Conservation (phyloP, 2,113 vertebrate species). For the Hippocampus comes region DNA sequence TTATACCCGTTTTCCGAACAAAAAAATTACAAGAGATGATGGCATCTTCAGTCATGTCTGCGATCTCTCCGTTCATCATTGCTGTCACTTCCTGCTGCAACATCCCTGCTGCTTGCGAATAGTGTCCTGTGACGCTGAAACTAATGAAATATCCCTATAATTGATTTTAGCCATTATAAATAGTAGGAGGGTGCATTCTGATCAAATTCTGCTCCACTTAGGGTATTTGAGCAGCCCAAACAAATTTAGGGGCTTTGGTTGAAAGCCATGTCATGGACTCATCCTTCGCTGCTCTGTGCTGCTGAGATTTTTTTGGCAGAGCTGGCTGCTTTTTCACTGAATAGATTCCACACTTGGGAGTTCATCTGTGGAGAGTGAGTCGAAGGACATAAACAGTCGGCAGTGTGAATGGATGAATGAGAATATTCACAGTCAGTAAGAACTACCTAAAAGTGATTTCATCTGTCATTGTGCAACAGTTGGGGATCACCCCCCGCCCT, state of each 20-base stretch:
- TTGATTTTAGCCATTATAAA: conserved; percentile 67
- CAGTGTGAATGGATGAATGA: conserved; percentile 4
- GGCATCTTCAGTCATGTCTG: conserved; percentile 37
- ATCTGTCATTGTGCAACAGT: neutral
- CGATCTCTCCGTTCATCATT: conserved; percentile 22
- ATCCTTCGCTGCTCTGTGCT: conserved; percentile 26
- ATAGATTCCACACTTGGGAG: conserved; percentile 47
- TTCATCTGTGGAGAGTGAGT: conserved; percentile 31
- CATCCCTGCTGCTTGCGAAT: conserved; percentile 7
- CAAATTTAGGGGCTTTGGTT: conserved; percentile 66
- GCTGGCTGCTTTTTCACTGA: conserved; percentile 50
- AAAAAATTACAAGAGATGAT: conserved; percentile 41
- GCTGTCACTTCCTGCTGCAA: conserved; percentile 44
- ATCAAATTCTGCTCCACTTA: conserved; percentile 71
- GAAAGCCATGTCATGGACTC: conserved; percentile 61
- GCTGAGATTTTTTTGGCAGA: conserved; percentile 61
- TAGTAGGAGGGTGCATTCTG: conserved; percentile 59
- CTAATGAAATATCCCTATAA: conserved; percentile 62
- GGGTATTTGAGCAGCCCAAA: conserved; percentile 63
- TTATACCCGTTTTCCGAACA: too few relatives aligned
- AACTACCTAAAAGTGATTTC: conserved; percentile 7
- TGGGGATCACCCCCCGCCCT: neutral
- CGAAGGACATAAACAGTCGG: conserved; percentile 29
- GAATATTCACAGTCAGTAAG: neutral
- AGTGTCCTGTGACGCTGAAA: conserved; percentile 50